Evolutionary conservation across 2,113 vertebrate genomes (phyloP).

Genomic region (Oostethus manadensis): DNA sequence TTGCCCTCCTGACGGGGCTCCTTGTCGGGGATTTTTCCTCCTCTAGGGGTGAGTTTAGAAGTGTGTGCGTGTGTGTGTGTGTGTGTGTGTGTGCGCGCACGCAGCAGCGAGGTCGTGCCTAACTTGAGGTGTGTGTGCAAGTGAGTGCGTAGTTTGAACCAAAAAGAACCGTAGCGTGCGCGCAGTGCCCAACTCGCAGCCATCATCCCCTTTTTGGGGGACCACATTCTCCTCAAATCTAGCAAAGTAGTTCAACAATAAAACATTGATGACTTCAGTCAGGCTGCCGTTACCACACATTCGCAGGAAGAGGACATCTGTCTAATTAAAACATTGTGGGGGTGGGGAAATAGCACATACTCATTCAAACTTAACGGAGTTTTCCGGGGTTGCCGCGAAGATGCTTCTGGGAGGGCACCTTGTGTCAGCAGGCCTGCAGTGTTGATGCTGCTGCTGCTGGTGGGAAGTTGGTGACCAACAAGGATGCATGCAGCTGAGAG

Average conservation of each 20-base stretch:
- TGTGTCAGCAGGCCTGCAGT: conserved; percentile 40
- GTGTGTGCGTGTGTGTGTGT: conserved; percentile 10
- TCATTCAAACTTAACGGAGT: conserved; percentile 16
- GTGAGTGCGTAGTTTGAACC: neutral
- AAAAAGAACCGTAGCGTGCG: no score
- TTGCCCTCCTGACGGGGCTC: conserved; percentile 62
- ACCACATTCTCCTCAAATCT: conserved; percentile 15
- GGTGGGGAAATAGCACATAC: neutral
- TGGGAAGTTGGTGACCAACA: conserved; percentile 11
- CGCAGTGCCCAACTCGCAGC: conserved; percentile 45
- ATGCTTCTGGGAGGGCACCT: conserved; percentile 18
- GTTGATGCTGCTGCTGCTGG: conserved; percentile 19
- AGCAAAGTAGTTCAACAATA: conserved; percentile 10
- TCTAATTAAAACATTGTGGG: conserved; percentile 8
- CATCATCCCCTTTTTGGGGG: conserved; percentile 19
- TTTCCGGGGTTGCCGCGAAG: conserved; percentile 27
- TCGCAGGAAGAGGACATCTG: neutral
- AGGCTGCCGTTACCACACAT: neutral
- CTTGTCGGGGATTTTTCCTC: conserved; percentile 60
- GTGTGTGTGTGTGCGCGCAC: conserved; percentile 21
- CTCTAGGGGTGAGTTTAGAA: conserved; percentile 62
- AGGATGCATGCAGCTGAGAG: conserved; percentile 9
- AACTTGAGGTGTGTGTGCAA: neutral
- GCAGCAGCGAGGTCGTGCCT: conserved; percentile 7
- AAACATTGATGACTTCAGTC: conserved; percentile 3